Evolutionary conservation across 2,113 vertebrate species (phyloP).

Genomic region (Calyptomena viridis): DNA sequence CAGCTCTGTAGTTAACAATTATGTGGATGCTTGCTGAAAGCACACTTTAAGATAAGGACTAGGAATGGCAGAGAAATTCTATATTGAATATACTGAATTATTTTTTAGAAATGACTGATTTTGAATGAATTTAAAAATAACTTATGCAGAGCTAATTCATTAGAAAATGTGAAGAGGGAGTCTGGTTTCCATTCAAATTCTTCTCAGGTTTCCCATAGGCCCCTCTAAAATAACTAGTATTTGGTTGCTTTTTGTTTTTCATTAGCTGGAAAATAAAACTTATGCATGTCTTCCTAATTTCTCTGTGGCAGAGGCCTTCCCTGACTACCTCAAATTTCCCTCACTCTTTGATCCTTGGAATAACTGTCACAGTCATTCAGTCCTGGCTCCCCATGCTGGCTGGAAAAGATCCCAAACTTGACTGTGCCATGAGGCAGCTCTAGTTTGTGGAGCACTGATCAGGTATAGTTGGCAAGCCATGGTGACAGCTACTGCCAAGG

Average conservation of each 20-base stretch:
- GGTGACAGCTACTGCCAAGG: not conserved
- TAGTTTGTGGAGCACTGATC: fast-evolving
- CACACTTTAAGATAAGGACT: not conserved
- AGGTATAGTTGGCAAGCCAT: fast-evolving
- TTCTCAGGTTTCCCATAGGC: not conserved
- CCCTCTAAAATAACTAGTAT: not conserved
- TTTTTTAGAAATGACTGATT: not conserved
- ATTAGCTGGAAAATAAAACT: not conserved
- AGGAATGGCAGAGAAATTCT: not conserved
- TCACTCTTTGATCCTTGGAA: not conserved
- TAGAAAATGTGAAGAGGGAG: not conserved
- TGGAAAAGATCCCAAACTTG: not conserved
- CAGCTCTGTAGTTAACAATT: not conserved
- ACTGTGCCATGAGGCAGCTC: not conserved
- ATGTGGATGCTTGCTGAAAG: not conserved
- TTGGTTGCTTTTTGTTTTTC: not conserved
- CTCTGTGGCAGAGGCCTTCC: not conserved
- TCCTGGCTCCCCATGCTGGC: not conserved
- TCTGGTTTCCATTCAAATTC: not conserved
- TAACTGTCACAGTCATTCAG: not conserved
- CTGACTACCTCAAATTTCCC: no score
- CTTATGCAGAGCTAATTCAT: not conserved
- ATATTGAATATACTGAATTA: not conserved
- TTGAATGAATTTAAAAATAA: not conserved
- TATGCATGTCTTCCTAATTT: not conserved